phyloP scores from a whole-genome alignment of 2,888 invertebrate genomes.

The Strigamia crassipes region DNA sequence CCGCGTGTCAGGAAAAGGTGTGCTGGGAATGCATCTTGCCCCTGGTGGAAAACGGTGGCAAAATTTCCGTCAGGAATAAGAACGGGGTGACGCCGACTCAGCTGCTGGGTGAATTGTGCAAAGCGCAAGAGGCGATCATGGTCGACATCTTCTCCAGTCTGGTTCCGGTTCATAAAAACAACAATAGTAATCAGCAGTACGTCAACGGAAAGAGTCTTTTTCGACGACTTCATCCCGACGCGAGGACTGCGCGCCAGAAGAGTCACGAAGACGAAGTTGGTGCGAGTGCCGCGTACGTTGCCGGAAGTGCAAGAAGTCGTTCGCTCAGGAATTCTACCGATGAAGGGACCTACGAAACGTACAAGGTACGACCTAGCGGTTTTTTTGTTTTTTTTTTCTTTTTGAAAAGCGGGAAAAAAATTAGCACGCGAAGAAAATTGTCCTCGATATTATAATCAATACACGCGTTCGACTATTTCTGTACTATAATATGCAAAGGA shows the following conservation, averaged over 20 bases:
- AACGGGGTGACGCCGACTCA: constrained; percentile 63
- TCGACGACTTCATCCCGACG: background rate
- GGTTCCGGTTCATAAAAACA: constrained; percentile 11
- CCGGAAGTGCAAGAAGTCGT: constrained; percentile 21
- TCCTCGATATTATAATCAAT: too few relatives aligned
- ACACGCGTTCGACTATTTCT: too few relatives aligned
- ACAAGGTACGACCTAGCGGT: too few relatives aligned
- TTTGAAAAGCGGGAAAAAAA: too few relatives aligned
- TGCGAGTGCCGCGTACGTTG: background rate
- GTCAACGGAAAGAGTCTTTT: background rate
- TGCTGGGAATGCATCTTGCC: constrained; percentile 64
- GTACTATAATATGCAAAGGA: too few relatives aligned
- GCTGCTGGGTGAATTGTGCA: constrained; percentile 62
- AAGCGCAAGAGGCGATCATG: constrained; percentile 63
- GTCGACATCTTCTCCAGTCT: constrained; percentile 55
- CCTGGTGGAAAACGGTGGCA: constrained; percentile 63
- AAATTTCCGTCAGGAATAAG: constrained; percentile 61
- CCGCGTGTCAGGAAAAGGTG: constrained; percentile 64
- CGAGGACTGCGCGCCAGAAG: background rate
- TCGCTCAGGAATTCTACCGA: background rate
- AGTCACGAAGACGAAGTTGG: background rate
- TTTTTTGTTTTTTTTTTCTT: too few relatives aligned
- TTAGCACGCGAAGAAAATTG: too few relatives aligned
- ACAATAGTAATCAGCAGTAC: background rate
- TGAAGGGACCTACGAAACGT: background rate